These are phyloP conservation scores for Scrobipalpa atriplicella DNA, from an alignment of 2,888 invertebrate species.

Conservation along the genomic window DNA sequence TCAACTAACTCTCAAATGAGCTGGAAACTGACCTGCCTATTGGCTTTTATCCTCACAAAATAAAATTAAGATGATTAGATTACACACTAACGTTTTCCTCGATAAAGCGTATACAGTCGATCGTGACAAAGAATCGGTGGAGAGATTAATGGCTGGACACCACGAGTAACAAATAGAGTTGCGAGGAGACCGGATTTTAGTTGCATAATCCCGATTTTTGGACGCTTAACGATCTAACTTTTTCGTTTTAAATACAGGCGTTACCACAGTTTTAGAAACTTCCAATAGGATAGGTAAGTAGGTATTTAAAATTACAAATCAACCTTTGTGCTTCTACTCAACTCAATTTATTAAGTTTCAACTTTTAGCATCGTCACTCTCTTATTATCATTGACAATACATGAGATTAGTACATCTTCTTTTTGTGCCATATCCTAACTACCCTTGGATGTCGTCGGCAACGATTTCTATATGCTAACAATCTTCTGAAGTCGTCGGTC, in stretches of 20 bases:
- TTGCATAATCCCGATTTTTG: not conserved
- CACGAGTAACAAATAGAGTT: slow-evolving; percentile 42
- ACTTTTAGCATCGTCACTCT: too few species aligned
- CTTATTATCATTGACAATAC: too few species aligned
- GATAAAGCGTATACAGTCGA: slow-evolving; percentile 42
- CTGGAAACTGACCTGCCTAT: not conserved
- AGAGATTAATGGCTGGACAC: slow-evolving; percentile 53
- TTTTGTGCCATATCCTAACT: too few species aligned
- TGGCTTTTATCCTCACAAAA: slow-evolving; percentile 23
- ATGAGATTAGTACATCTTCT: too few species aligned
- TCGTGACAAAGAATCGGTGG: slow-evolving; percentile 62
- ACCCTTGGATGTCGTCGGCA: too few species aligned
- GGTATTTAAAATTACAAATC: too few species aligned
- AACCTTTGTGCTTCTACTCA: too few species aligned
- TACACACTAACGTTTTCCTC: slow-evolving; percentile 6
- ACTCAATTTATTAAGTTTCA: too few species aligned
- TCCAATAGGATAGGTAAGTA: too few species aligned
- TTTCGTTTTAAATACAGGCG: not conserved
- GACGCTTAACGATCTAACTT: not conserved
- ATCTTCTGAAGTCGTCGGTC: too few species aligned
- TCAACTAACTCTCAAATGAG: slow-evolving; percentile 1
- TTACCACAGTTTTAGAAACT: not conserved
- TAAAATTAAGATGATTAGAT: slow-evolving; percentile 19
- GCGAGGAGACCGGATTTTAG: slow-evolving; percentile 9
- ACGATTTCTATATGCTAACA: too few species aligned